phyloP scores from a whole-genome alignment of 64 coral and sea anemone genomes.

The Pocillopora verrucosa region DNA sequence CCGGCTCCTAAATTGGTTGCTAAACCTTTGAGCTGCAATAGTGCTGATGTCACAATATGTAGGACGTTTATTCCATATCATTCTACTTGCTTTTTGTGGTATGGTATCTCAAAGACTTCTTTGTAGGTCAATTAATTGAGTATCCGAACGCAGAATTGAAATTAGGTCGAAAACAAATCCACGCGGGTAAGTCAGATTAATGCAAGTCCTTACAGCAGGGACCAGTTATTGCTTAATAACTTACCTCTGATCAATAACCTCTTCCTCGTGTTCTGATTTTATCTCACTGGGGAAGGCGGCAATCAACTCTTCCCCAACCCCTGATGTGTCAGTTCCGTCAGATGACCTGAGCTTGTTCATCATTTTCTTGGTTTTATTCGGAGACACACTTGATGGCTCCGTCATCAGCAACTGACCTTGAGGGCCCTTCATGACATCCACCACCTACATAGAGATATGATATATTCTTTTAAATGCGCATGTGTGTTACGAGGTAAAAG shows the following conservation, averaged over 20 bases:
- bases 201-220: background rate
- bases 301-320: conserved; percentile 5
- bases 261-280: conserved; percentile 22
- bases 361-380: conserved; percentile 18
- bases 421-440: background rate
- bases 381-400: background rate
- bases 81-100: no score
- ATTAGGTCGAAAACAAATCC: no score
- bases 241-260: conserved; percentile 9
- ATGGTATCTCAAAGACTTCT: no score
- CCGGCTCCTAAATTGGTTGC: no score
- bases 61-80: no score
- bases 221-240: background rate
- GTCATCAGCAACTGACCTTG: background rate
- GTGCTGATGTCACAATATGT: no score
- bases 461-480: background rate
- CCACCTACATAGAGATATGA: background rate
- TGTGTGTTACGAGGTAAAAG: background rate
- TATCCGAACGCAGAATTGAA: no score
- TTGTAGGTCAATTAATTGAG: no score
- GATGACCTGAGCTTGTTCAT: conserved; percentile 1
- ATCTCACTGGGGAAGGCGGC: background rate
- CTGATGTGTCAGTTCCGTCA: conserved; percentile 6
- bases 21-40: no score
- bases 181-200: background rate